phyloP scores from a whole-genome alignment of 2,797 vertebrate genomes.

The Epinephelus malabaricus region DNA sequence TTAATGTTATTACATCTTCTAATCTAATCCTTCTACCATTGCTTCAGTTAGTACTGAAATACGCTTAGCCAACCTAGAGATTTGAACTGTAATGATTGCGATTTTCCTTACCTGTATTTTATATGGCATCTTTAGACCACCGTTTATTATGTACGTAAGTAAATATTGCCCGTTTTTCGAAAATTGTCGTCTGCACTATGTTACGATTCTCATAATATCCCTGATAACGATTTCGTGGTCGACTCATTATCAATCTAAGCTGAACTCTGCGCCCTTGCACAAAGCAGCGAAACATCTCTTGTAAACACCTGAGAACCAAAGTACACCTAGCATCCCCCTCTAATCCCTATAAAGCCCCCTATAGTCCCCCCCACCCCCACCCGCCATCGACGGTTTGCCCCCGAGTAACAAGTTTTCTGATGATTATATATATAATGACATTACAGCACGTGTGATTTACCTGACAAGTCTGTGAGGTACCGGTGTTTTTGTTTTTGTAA shows the following conservation, averaged over 20 bases:
- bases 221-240: conserved; percentile 65
- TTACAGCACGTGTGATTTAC: conserved; percentile 76
- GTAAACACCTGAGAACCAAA: conserved; percentile 84
- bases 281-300: conserved; percentile 79
- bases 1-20: conserved; percentile 88
- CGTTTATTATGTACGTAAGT: conserved; percentile 85
- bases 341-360: conserved; percentile 33
- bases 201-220: conserved; percentile 75
- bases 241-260: conserved; percentile 66
- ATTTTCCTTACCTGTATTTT: conserved; percentile 89
- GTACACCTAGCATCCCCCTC: conserved; percentile 68
- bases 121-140: conserved; percentile 88
- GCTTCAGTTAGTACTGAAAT: conserved; percentile 90
- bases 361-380: conserved; percentile 5
- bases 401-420: conserved; percentile 61
- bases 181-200: conserved; percentile 81
- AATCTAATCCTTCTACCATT: conserved; percentile 89
- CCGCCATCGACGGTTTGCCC: conserved; percentile 48
- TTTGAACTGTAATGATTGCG: conserved; percentile 88
- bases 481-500: conserved; percentile 36
- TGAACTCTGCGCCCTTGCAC: conserved; percentile 83
- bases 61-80: conserved; percentile 89
- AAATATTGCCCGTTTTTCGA: conserved; percentile 81
- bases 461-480: conserved; percentile 69
- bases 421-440: conserved; percentile 62